Percentiles rank a stretch among this genome's conserved stretches.
Evolutionary conservation across 2,888 invertebrate genomes (phyloP).

Genomic region (Monoplex corrugatus): DNA sequence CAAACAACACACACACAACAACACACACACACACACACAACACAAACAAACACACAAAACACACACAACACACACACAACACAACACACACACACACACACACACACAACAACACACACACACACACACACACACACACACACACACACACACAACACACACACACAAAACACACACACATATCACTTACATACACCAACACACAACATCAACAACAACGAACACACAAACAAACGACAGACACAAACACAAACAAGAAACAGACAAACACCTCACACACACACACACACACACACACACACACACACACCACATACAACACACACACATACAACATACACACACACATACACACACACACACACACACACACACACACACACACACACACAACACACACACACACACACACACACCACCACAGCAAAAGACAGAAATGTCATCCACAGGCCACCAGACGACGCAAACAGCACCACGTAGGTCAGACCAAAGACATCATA

Average conservation of each 20-base stretch:
- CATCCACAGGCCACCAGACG: no score
- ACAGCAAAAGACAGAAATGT: no score
- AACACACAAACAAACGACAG: background rate
- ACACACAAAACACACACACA: background rate
- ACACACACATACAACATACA: background rate
- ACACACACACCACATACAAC: background rate
- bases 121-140: background rate
- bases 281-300: background rate
- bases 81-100: no score
- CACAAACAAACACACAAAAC: background rate
- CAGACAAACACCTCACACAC: background rate
- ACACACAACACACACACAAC: no score
- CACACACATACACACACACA: background rate
- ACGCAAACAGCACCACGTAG: no score
- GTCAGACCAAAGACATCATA: no score
- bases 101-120: no score
- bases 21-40: background rate
- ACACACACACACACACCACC: background rate
- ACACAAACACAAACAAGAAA: background rate
- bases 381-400: background rate
- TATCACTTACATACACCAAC: background rate
- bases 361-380: background rate
- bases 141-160: background rate
- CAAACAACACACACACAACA: background rate
- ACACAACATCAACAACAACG: background rate